Evolutionary conservation across 2,797 vertebrate species (phyloP), one percentile per base, ranked within the genome.

Genomic region (Clamator glandarius): DNA sequence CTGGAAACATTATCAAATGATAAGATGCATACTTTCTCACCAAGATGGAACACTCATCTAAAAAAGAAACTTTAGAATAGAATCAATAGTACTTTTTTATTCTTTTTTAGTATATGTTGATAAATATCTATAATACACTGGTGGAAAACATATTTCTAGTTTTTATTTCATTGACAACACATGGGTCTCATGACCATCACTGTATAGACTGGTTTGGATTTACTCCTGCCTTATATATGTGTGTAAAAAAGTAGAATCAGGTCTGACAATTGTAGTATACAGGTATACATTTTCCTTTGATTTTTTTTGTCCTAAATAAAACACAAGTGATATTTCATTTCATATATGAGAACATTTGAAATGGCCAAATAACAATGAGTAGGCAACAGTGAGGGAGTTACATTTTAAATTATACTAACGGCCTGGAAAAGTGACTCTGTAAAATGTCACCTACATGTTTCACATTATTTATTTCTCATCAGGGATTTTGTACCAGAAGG

Each of bases 381-480:
- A 90, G 25, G 31, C 25, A 84, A 78, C 78, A 89, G 48, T 74
- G 41, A 83, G 89, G 31, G 44, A 88, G 86, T 81, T 83, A 52
- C 62, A 42, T 82, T 90, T 88, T 81, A 94, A 91, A 83, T 94
- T 84, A 86, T 67, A 83, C 51, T 69, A 90, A 75, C 10, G 1
- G 35, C 13, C 42, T 95, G 78, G 63, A 94, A 95, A 95, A 82
- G 15, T 74, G 81, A 94, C 70, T 73, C 92, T 92, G 73, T 79
- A 77, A 95, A 96, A 95, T 93, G 69, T 90, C 82, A 93, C 69
- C 57, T 84, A 69, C 36, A 44, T 76, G 77, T 93, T 93, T 61
- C 84, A 92, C 46, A n/a, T 88, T 92, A 89, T 95, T 95, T 95
- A 67, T 93, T 93, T 94, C 72, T 74, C 86, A 89, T 74, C 84